These are phyloP conservation scores for Athene noctua DNA, from an alignment of 2,113 vertebrate species.

Conservation along the genomic window DNA sequence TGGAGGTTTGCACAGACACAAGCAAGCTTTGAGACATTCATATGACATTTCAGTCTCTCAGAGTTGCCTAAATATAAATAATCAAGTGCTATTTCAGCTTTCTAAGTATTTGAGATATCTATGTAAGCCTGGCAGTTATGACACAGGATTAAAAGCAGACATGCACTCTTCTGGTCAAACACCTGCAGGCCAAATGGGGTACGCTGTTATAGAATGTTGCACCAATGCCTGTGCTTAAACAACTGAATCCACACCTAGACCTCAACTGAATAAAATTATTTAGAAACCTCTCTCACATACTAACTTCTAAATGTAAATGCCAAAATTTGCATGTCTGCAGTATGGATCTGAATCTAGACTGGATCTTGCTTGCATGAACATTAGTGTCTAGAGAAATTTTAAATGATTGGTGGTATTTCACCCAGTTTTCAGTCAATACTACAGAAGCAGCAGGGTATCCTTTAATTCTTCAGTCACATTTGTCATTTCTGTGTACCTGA, in stretches of 20 bases:
- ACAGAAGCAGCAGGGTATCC: background rate
- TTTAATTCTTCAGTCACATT: background rate
- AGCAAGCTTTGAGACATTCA: no score
- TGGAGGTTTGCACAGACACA: no score
- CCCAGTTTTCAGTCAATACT: background rate
- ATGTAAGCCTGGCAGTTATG: background rate
- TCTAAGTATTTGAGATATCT: background rate
- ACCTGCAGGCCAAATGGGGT: background rate
- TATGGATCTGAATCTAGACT: background rate
- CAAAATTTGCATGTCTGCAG: background rate
- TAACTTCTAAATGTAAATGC: background rate
- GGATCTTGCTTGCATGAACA: fast-evolving
- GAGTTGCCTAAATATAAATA: background rate
- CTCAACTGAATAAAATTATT: background rate
- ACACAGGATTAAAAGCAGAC: background rate
- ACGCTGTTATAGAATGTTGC: background rate
- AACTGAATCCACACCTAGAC: background rate
- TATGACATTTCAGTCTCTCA: no score
- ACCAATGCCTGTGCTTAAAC: background rate
- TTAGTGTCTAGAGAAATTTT: background rate
- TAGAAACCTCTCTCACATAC: background rate
- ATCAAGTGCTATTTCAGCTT: background rate
- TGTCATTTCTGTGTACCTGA: background rate
- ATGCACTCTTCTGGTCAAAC: background rate
- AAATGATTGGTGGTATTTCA: background rate